These are phyloP conservation scores for Lycaena phlaeas DNA, from an alignment of 2,888 invertebrate species.

Conservation along the genomic window DNA sequence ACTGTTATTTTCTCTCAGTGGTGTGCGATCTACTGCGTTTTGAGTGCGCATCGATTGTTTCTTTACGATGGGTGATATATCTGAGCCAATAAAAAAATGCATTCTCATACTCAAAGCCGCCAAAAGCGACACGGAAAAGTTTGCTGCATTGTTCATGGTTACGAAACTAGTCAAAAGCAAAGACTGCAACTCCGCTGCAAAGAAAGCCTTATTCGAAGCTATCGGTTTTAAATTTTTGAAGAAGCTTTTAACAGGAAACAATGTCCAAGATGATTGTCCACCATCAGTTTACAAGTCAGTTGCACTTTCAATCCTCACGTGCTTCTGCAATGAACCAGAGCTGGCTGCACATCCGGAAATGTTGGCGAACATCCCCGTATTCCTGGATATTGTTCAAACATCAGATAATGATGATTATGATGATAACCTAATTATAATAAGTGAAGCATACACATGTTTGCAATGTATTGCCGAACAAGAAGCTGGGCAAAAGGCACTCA, in stretches of 20 bases:
- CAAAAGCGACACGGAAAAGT: slow-evolving; percentile 90
- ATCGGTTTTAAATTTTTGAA: slow-evolving; percentile 91
- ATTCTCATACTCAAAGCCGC: slow-evolving; percentile 84
- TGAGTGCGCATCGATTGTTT: slow-evolving; percentile 49
- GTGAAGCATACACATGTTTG: slow-evolving; percentile 88
- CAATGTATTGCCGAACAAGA: slow-evolving; percentile 85
- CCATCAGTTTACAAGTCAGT: slow-evolving; percentile 93
- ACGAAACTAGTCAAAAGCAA: slow-evolving; percentile 90
- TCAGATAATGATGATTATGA: slow-evolving; percentile 89
- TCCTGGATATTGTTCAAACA: slow-evolving; percentile 87
- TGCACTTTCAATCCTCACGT: slow-evolving; percentile 88
- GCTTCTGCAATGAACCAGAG: slow-evolving; percentile 87
- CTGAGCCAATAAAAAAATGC: slow-evolving; percentile 89
- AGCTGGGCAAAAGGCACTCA: slow-evolving; percentile 84
- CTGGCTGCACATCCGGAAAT: slow-evolving; percentile 87
- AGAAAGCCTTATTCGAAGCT: slow-evolving; percentile 87
- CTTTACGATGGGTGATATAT: slow-evolving; percentile 73
- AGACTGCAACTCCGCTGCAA: slow-evolving; percentile 83
- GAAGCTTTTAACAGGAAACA: slow-evolving; percentile 81
- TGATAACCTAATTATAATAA: slow-evolving; percentile 88
- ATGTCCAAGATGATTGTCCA: slow-evolving; percentile 89
- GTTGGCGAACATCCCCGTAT: slow-evolving; percentile 85
- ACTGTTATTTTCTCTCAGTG: slow-evolving; percentile 55
- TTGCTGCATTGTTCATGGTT: slow-evolving; percentile 92
- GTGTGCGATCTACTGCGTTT: slow-evolving; percentile 59